Evolutionary conservation across 2,113 vertebrate species (phyloP).

Genomic region (Clupea harengus): DNA sequence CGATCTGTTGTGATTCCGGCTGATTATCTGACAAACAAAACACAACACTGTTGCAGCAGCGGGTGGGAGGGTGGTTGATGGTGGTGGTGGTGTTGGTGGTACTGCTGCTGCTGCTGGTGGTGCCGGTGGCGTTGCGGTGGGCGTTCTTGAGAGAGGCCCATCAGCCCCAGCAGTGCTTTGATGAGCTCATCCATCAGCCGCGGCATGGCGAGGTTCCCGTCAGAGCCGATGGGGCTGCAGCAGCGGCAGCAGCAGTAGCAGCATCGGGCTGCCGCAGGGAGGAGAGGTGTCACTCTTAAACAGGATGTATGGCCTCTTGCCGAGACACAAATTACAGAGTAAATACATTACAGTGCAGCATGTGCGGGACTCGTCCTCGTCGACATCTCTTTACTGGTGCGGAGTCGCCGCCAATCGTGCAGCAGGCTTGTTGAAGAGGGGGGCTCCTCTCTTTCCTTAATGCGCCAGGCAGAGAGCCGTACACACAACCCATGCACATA

Average conservation of each 20-base stretch:
- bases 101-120: conserved; percentile 26
- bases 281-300: conserved; percentile 79
- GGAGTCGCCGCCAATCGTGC: conserved; percentile 43
- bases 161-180: conserved; percentile 53
- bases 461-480: background rate
- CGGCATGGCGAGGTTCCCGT: conserved; percentile 67
- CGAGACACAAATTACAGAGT: conserved; percentile 79
- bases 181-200: conserved; percentile 78
- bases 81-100: conserved; percentile 31
- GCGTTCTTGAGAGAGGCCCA: background rate
- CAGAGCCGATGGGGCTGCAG: conserved; percentile 61
- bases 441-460: background rate
- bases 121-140: conserved; percentile 24
- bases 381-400: conserved; percentile 68
- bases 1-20: background rate
- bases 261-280: conserved; percentile 65
- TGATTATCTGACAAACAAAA: background rate
- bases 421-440: background rate
- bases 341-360: conserved; percentile 75
- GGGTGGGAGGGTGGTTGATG: conserved; percentile 34
- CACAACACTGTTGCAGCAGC: background rate
- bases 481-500: background rate
- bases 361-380: conserved; percentile 59
- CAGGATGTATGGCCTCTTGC: conserved; percentile 77
- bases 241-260: background rate